Conservation (phyloP, 1,140 invertebrate genomes). For the Orchestia grillus region DNA sequence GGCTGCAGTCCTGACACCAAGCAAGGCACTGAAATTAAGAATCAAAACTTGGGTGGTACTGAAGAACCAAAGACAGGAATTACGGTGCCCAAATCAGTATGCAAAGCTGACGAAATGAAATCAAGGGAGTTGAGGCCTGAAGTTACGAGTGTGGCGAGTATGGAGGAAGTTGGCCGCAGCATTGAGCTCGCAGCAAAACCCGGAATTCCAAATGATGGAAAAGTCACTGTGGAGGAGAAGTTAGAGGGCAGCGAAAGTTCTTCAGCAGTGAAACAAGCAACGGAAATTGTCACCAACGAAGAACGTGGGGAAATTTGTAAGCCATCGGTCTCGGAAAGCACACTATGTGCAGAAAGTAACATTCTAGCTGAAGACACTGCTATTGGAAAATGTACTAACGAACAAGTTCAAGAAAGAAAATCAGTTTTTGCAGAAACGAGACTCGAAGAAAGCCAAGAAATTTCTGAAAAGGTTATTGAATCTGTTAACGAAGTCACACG, state of each 20-base stretch:
- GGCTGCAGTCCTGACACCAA: too few relatives aligned
- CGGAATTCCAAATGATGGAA: too few relatives aligned
- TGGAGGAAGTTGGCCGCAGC: neutral
- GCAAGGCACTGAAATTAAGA: neutral
- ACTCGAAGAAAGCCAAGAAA: neutral
- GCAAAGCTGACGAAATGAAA: neutral
- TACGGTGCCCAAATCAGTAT: neutral
- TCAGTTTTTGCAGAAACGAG: neutral
- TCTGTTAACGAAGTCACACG: neutral
- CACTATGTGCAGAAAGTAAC: neutral
- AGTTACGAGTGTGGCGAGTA: neutral
- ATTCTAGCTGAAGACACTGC: neutral
- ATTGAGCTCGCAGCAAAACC: neutral
- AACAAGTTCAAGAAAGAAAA: neutral
- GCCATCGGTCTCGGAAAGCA: neutral
- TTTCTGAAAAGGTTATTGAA: neutral
- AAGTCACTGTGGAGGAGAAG: neutral
- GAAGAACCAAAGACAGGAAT: neutral
- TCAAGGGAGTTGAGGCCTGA: neutral
- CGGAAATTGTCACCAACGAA: neutral
- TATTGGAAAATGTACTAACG: neutral
- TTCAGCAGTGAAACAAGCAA: neutral
- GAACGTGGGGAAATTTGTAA: neutral
- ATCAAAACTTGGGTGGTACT: neutral
- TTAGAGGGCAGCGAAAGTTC: neutral